Conservation (phyloP, 1,140 invertebrate genomes). For the Asbolus verrucosus region DNA sequence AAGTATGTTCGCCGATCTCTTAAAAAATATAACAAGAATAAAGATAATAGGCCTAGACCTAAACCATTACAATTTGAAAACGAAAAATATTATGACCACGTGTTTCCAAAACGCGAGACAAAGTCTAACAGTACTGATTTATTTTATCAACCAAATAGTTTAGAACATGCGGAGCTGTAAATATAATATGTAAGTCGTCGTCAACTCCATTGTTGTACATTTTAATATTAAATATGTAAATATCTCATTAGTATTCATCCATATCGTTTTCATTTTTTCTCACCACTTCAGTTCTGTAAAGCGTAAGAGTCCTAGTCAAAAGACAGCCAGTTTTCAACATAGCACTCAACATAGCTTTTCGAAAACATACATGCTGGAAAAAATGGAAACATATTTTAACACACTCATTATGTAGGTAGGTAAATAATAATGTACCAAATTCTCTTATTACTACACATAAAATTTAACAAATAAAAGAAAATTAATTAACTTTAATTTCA, state of each 20-base stretch:
- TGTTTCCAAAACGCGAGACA: constrained; percentile 59
- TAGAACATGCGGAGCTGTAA: constrained; percentile 64
- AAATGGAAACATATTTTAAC: no score
- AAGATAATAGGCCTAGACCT: constrained; percentile 52
- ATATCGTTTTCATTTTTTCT: constrained; percentile 40
- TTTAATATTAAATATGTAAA: constrained; percentile 42
- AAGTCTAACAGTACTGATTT: constrained; percentile 52
- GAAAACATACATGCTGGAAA: no score
- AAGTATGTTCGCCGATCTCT: constrained; percentile 52
- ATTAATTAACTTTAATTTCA: no score
- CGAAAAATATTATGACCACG: constrained; percentile 63
- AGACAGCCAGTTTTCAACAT: background rate
- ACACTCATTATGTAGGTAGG: no score
- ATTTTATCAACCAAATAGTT: constrained; percentile 60
- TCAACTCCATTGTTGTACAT: constrained; percentile 29
- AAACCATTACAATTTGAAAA: constrained; percentile 61
- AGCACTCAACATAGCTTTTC: no score
- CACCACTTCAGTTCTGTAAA: constrained; percentile 7
- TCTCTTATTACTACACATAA: no score
- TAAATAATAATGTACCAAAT: no score
- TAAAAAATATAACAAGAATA: constrained; percentile 52
- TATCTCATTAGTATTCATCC: constrained; percentile 17
- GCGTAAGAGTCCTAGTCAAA: background rate
- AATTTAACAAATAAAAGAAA: no score
- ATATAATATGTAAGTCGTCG: constrained; percentile 51